A percentile compares a stretch with the other conserved stretches of the same genome.
Evolutionary conservation across 2,888 invertebrate species (phyloP).

Genomic region (Parnassius orleans): DNA sequence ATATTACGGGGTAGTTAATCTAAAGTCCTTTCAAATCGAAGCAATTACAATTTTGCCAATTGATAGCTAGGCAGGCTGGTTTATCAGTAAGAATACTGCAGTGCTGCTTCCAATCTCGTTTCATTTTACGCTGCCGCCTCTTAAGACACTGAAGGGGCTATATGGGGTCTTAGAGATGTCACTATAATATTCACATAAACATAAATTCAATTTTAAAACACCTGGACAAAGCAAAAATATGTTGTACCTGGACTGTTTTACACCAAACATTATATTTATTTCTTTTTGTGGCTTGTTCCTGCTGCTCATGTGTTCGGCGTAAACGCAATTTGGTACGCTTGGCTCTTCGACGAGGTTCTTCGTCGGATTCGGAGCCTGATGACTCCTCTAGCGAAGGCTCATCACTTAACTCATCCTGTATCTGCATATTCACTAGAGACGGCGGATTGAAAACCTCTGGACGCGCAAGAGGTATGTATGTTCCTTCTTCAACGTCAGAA

Average conservation of each 20-base stretch:
- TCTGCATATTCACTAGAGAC: slow-evolving; percentile 73
- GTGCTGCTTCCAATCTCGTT: no score
- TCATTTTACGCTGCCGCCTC: no score
- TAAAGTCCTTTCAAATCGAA: no score
- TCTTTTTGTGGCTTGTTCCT: slow-evolving; percentile 68
- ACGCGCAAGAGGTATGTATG: slow-evolving; percentile 80
- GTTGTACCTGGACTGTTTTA: slow-evolving; percentile 71
- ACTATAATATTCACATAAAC: no score
- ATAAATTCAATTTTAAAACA: no score
- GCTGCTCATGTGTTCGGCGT: slow-evolving; percentile 47
- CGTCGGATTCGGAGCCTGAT: slow-evolving; percentile 81
- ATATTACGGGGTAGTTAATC: no score
- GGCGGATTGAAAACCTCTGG: slow-evolving; percentile 78
- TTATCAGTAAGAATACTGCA: no score
- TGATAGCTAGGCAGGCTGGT: no score
- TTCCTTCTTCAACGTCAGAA: slow-evolving; percentile 76
- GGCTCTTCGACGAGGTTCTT: slow-evolving; percentile 70
- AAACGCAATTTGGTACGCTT: slow-evolving; percentile 79
- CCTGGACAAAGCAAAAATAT: no score
- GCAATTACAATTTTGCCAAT: no score
- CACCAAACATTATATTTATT: slow-evolving; percentile 91
- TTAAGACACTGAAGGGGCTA: no score
- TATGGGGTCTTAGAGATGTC: no score
- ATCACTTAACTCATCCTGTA: slow-evolving; percentile 82
- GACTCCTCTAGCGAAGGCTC: slow-evolving; percentile 76